Evolutionary conservation across 2,113 vertebrate species (phyloP).

Genomic region (Dicentrarchus labrax): DNA sequence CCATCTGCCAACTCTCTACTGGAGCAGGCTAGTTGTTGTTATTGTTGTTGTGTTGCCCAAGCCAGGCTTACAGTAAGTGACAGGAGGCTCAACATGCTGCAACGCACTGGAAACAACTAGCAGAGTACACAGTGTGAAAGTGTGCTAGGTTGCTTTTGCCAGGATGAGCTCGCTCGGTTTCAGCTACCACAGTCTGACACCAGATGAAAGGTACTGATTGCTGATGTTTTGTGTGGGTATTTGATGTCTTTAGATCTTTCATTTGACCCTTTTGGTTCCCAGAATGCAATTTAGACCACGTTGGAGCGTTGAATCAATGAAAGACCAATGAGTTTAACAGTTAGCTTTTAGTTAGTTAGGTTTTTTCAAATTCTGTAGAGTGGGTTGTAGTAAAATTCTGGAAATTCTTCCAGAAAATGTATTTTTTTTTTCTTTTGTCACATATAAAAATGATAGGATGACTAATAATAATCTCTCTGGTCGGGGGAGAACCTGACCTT

Average conservation of each 20-base stretch:
- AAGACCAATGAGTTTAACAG: not conserved
- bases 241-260: not conserved
- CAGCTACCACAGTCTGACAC: conserved; percentile 1
- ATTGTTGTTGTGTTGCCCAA: conserved; percentile 35
- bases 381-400: not conserved
- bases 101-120: conserved; percentile 18
- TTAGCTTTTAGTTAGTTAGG: not conserved
- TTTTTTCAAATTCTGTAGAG: not conserved
- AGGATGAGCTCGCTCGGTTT: conserved; percentile 14
- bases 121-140: conserved; percentile 14
- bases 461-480: not conserved
- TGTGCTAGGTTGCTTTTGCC: conserved; percentile 22
- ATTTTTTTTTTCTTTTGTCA: not conserved
- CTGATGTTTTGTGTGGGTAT: conserved; percentile 7
- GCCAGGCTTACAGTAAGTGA: conserved; percentile 41
- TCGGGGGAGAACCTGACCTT: not conserved
- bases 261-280: not conserved
- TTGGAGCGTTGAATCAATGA: not conserved
- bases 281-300: not conserved
- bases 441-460: not conserved
- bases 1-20: conserved; percentile 15
- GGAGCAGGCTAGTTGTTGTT: conserved; percentile 24
- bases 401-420: too few relatives aligned
- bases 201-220: not conserved
- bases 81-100: conserved; percentile 43